Percentiles rank a stretch among this genome's conserved stretches.
Evolutionary conservation across 2,888 invertebrate genomes (phyloP).

Genomic region (Yponomeuta evonymella): DNA sequence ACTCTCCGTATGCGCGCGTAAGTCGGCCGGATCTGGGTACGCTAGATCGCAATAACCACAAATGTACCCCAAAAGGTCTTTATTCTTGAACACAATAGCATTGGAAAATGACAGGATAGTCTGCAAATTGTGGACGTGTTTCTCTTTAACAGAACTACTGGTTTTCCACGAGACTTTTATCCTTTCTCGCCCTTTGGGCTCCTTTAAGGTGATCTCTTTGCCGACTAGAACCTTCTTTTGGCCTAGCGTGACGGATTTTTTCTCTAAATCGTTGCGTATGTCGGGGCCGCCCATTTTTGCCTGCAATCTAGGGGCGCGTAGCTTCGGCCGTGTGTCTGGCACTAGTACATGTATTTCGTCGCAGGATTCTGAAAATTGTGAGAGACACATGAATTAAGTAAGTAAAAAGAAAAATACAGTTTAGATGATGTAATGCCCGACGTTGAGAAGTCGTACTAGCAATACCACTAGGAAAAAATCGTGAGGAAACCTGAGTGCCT

Average conservation of each 20-base stretch:
- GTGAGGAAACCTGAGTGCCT: no score
- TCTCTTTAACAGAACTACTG: slow-evolving; percentile 34
- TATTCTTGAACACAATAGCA: slow-evolving; percentile 53
- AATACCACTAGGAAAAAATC: no score
- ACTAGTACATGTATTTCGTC: no score
- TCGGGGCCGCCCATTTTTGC: background rate
- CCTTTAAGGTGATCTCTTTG: background rate
- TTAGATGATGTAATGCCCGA: no score
- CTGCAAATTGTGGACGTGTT: slow-evolving; percentile 49
- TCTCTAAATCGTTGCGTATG: background rate
- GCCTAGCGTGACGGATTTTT: background rate
- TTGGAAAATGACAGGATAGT: slow-evolving; percentile 53
- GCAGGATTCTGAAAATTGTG: no score
- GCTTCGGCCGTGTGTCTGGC: background rate
- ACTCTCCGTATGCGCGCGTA: slow-evolving; percentile 35
- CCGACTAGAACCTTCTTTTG: background rate
- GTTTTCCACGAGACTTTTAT: slow-evolving; percentile 9
- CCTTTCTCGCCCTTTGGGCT: background rate
- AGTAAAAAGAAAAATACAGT: no score
- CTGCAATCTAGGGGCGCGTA: background rate
- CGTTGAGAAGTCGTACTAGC: no score
- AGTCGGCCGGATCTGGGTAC: slow-evolving; percentile 49
- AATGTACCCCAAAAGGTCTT: slow-evolving; percentile 45
- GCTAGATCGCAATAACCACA: slow-evolving; percentile 52
- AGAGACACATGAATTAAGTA: no score